Percentiles rank a stretch among this genome's conserved stretches.
Evolutionary conservation across 2,888 invertebrate species (phyloP).

Genomic region (Cetonia aurata): DNA sequence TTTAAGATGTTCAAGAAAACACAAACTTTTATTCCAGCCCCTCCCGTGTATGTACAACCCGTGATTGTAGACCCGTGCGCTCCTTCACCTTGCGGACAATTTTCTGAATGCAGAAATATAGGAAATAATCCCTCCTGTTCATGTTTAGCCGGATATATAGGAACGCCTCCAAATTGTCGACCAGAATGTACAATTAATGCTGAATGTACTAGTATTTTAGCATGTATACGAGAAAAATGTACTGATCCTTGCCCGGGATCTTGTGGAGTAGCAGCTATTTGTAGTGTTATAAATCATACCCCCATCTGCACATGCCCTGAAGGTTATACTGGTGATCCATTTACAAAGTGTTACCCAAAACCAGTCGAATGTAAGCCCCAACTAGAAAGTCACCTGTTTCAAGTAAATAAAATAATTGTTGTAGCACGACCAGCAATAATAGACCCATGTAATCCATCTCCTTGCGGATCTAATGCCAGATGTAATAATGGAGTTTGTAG

Average conservation of each 20-base stretch:
- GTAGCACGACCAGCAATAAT: conserved; percentile 57
- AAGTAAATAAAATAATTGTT: conserved; percentile 16
- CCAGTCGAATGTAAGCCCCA: conserved; percentile 58
- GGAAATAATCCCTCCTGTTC: conserved; percentile 79
- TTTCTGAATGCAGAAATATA: conserved; percentile 80
- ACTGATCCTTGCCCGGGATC: conserved; percentile 83
- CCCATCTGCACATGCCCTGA: conserved; percentile 81
- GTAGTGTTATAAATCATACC: conserved; percentile 80
- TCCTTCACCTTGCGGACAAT: conserved; percentile 84
- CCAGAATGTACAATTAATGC: conserved; percentile 84
- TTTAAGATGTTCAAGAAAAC: conserved; percentile 9
- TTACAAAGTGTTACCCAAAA: conserved; percentile 75
- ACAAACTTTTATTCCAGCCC: conserved; percentile 47
- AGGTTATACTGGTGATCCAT: conserved; percentile 84
- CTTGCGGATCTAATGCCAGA: conserved; percentile 76
- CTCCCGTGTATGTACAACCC: conserved; percentile 55
- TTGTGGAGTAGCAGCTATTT: conserved; percentile 80
- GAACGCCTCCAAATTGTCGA: conserved; percentile 82
- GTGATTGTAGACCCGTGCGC: conserved; percentile 75
- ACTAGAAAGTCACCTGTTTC: conserved; percentile 63
- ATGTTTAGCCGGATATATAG: conserved; percentile 78
- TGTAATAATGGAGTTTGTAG: conserved; percentile 77
- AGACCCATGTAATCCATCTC: conserved; percentile 81
- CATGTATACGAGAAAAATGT: conserved; percentile 82
- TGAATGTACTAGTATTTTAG: conserved; percentile 79